These are phyloP conservation scores for Uloborus plumipes DNA, from an alignment of 2,888 invertebrate species.

Conservation along the genomic window DNA sequence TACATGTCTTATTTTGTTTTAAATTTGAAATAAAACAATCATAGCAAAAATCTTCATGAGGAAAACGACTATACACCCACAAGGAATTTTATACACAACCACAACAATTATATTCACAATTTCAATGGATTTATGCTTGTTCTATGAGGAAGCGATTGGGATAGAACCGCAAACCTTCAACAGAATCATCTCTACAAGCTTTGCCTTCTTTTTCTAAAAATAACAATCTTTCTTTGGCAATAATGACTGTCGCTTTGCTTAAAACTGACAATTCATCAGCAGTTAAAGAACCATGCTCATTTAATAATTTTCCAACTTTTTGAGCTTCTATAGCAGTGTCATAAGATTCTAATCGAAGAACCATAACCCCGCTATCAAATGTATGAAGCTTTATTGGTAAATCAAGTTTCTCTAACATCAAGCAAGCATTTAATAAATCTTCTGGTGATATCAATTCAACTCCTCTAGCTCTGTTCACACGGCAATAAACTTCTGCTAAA, in stretches of 20 bases:
- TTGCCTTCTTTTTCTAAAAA: conserved; percentile 88
- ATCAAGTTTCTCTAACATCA: conserved; percentile 75
- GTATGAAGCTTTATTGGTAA: conserved; percentile 75
- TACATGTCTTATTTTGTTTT: too few relatives aligned
- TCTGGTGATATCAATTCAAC: conserved; percentile 94
- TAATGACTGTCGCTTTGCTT: conserved; percentile 86
- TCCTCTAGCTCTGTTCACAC: conserved; percentile 96
- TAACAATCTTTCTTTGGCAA: conserved; percentile 88
- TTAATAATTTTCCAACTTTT: conserved; percentile 71
- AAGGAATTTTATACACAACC: too few relatives aligned
- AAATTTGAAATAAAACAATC: too few relatives aligned
- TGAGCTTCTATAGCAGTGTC: conserved; percentile 73
- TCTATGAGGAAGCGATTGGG: conserved; percentile 84
- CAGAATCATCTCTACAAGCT: conserved; percentile 94
- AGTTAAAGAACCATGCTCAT: conserved; percentile 79
- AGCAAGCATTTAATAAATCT: conserved; percentile 93
- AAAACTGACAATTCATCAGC: conserved; percentile 89
- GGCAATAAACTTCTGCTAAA: conserved; percentile 94
- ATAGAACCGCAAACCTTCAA: conserved; percentile 94
- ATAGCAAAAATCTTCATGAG: too few relatives aligned
- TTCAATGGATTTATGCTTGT: conserved; percentile 8
- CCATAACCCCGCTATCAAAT: conserved; percentile 96
- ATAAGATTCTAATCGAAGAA: conserved; percentile 83
- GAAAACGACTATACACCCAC: too few relatives aligned
- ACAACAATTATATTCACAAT: neutral